Evolutionary conservation across 2,888 invertebrate genomes (phyloP), one percentile per base, ranked within the genome.

Genomic region (Chrysomela aeneicollis): DNA sequence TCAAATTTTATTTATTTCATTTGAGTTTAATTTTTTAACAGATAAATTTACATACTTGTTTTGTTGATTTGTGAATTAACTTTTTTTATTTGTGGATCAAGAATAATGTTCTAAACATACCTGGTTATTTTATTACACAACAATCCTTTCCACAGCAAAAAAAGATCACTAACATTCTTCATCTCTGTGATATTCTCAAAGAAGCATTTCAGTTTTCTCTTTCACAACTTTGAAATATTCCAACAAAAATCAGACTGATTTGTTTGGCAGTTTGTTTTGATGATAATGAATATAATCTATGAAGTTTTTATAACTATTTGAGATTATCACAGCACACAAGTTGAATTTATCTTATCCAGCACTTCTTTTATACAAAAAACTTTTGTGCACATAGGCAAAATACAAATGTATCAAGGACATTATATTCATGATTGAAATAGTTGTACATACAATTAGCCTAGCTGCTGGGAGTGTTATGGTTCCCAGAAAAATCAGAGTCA

Each of bases 341-440:
- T 35, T 35, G 35, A 6, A 35, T 10, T 12, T 6, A 35, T 6
- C 15, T 26, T 6, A 26, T 26, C 26, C 3, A 42, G 10, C 15
- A 42, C 42, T 15, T 42, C 42, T 12, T 42, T 42, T 42, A 42
- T 64, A 60, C 37, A 64, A 49, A 57, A 61, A 84, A 19, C 80
- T 82, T 59, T 76, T 79, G 78, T 85, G 85, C 84, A 86, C 84
- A 71, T 83, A 85, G 2, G 82, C 81, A 76, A 85, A 86, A 76
- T 86, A 85, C 60, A 85, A 74, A 74, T 84, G 85, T 51, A 86
- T 79, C n/a, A 85, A 73, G 73, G 83, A 85, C 58, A 86, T 76
- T 19, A 85, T 77, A 73, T 86, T 85, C 55, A 81, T 71, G 49
- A 82, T 76, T 9, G 83, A 82, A 42, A 85, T 78, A 37, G 81